Base-by-base conservation (phyloP, 1,140 invertebrate species). In the Cecropterus lyciades region DNA sequence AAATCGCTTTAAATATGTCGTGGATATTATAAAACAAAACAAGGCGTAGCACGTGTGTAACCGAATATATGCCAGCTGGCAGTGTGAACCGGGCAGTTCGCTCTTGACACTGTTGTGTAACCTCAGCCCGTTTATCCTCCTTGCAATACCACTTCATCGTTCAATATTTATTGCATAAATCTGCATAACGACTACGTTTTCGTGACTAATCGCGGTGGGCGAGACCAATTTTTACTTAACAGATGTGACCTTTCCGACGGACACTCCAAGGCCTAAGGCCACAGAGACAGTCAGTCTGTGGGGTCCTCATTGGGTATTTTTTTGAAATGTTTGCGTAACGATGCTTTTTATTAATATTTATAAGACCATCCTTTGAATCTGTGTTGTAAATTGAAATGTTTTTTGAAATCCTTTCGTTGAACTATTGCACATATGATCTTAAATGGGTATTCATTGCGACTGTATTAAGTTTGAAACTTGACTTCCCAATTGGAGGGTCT, bases 81-180 rank as follows among this genome's bases (percentile, higher is more conserved):
- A 62, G 51, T 48, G 49, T 48, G n/a, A 37, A 24, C 43, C 33
- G n/a, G 45, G 16, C 14, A 5, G 20, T 24, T 56, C 60, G 75
- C 42, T 80, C 78, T 80, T 80, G 76, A 80, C 80, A 80, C 79
- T 70, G 48, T 62, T 69, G 60, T 67, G 60, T 73, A 79, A 63
- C 82, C 80, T 79, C 77, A 77, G 71, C 67, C 67, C 68, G 70
- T 52, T 72, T 68, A 63, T 64, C 69, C 57, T 63, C 56, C n/a
- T n/a, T n/a, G 66, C 65, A 69, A 72, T 64, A 74, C 69, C 40
- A 72, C 64, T 69, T 73, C 57, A 73, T 74, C 64, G 64, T 53
- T 69, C 57, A 64, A 74, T 79, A 78, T 69, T 74, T 78, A 80
- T 73, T 72, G 75, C 72, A 78, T 78, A 71, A 74, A 78, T 79